Evolutionary conservation across 2,113 vertebrate genomes (phyloP).

Genomic region (Columba janthina): DNA sequence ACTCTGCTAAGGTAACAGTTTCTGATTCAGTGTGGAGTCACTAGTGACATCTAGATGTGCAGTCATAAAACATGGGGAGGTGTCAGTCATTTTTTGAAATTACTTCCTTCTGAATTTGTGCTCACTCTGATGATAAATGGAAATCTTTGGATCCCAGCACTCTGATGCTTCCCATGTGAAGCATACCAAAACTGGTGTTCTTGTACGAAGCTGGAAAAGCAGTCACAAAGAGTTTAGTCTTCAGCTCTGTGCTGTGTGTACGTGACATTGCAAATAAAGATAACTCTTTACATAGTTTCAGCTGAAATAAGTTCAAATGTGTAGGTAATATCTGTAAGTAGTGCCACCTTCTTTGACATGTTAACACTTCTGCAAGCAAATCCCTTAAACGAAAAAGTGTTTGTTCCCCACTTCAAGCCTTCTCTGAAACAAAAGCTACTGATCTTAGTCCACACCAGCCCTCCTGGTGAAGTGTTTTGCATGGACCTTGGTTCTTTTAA

Average conservation of each 20-base stretch:
- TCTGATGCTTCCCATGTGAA: background rate
- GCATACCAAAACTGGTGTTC: background rate
- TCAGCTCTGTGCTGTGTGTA: background rate
- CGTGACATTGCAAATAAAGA: background rate
- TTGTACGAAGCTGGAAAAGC: background rate
- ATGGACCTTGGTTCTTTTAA: background rate
- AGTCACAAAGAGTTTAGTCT: background rate
- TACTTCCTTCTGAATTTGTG: background rate
- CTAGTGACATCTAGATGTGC: background rate
- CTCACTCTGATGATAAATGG: background rate
- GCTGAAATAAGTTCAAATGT: background rate
- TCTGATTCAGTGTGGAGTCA: background rate
- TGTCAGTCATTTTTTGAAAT: background rate
- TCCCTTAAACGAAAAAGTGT: background rate
- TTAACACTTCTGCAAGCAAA: background rate
- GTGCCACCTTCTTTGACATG: background rate
- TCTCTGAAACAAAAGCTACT: background rate
- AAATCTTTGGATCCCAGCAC: background rate
- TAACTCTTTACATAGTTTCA: background rate
- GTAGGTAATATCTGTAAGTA: background rate
- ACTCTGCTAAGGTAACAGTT: slow-evolving; percentile 46
- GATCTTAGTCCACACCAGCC: background rate
- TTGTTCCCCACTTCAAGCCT: background rate
- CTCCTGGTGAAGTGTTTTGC: background rate
- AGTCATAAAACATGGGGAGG: background rate